Conservation (phyloP, 2,797 vertebrate species). For the Alcedo quadribrachys region DNA sequence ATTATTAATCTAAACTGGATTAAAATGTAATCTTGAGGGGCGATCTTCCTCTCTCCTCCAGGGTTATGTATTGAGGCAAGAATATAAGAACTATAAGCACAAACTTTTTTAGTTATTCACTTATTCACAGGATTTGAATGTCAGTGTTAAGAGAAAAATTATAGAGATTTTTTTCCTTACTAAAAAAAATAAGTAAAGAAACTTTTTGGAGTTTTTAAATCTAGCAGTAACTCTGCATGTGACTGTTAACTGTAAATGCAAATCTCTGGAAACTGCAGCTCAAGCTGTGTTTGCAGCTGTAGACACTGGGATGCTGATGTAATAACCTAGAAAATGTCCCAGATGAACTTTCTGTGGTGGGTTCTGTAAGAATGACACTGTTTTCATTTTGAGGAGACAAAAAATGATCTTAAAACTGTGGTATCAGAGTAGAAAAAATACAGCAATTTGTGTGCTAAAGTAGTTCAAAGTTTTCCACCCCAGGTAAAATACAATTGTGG, state of each 20-base stretch:
- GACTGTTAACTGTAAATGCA: neutral
- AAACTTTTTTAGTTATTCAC: neutral
- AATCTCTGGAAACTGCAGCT: neutral
- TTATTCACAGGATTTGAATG: neutral
- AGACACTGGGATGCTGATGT: neutral
- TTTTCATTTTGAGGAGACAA: neutral
- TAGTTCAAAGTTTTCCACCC: neutral
- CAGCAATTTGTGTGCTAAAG: neutral
- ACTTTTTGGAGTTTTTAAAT: neutral
- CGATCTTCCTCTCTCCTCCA: neutral
- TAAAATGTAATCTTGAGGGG: neutral
- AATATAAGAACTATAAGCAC: neutral
- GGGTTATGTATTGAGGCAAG: neutral
- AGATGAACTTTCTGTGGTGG: neutral
- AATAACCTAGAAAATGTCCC: neutral
- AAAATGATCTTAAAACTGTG: neutral
- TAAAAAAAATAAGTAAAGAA: neutral
- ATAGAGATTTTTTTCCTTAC: neutral
- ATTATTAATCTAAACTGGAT: neutral
- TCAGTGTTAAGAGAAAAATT: neutral
- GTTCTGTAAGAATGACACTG: neutral
- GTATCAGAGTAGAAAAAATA: neutral
- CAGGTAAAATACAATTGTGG: neutral
- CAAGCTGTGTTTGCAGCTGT: conserved; percentile 14
- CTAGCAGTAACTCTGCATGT: neutral